Base-by-base conservation (phyloP, 2,113 vertebrate genomes). In the Catharus fuscescens region DNA sequence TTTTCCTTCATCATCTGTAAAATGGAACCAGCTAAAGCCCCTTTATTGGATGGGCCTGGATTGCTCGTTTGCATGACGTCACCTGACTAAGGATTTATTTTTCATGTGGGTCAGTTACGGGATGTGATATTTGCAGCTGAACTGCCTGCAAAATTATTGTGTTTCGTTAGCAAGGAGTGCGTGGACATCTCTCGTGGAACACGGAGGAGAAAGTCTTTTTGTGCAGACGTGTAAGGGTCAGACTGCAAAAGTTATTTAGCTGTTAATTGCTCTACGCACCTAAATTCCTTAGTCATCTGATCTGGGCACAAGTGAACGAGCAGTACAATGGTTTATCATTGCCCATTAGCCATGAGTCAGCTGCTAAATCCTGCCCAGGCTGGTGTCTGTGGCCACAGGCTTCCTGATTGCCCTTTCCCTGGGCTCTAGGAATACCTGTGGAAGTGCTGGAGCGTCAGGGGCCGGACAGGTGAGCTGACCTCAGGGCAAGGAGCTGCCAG, bases 241-340 rank as follows among this genome's bases (percentile, higher is more conserved):
- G 64, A 29, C 86, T 66, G 72, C 47, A 59, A 31, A 80, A 86
- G 88, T 83, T 93, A 59, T 52, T 80, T 54, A 67, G 4, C n/a
- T 16, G 44, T 47, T 93, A 59, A 89, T 95, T 72, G 92, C 94
- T 48, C 8, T 52, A 86, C 77, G 65, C 57, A 93, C 73, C 88
- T 66, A n/a, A 89, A 90, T 92, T 96, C 86, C 86, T 89, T 93
- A 93, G 92, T 93, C 91, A 93, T 95, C 86, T 78, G 80, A 84
- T 81, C 83, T 61, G 80, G 86, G 82, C 45, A 76, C 57, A 76
- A 82, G 77, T 73, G 70, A 73, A 83, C 77, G 50, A 69, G 18
- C 72, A 36, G 59, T 44, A 44, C 53, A 47, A 34, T 31, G 42
- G 86, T 62, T 87, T 54, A 52, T 79, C 42, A 7, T 73, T 81